These are phyloP conservation scores for Tetramorium parvispinum DNA, from an alignment of 1,140 invertebrate species.

Conservation along the genomic window DNA sequence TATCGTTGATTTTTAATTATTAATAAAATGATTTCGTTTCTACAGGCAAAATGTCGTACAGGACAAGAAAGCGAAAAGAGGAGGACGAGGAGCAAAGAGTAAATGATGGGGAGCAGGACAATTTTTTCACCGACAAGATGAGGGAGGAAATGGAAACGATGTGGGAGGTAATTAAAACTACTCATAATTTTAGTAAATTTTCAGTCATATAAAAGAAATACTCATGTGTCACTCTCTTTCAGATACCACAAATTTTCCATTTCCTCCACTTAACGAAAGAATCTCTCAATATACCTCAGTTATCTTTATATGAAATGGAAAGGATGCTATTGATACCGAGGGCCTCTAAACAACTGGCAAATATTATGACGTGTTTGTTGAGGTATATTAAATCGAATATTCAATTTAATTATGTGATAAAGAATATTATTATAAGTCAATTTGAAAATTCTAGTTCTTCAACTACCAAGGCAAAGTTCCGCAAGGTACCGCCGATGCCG, in stretches of 20 bases:
- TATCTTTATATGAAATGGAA: conserved; percentile 88
- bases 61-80: conserved; percentile 72
- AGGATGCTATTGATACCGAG: conserved; percentile 87
- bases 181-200: background rate
- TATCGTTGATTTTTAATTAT: conserved; percentile 8
- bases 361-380: conserved; percentile 87
- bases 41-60: conserved; percentile 74
- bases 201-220: background rate
- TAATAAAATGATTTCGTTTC: conserved; percentile 31
- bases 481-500: conserved; percentile 87
- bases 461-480: conserved; percentile 77
- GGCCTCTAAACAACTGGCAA: conserved; percentile 86
- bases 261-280: conserved; percentile 87
- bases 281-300: conserved; percentile 82
- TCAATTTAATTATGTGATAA: background rate
- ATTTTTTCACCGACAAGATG: conserved; percentile 75
- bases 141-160: conserved; percentile 79
- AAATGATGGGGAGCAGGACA: conserved; percentile 76
- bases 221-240: conserved; percentile 47
- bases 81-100: conserved; percentile 67
- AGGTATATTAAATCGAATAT: conserved; percentile 77
- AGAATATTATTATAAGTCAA: background rate
- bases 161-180: conserved; percentile 79
- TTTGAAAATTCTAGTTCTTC: conserved; percentile 76
- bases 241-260: conserved; percentile 87